phyloP scores from a whole-genome alignment of 1,140 invertebrate genomes.

The Helicorthomorpha holstii region DNA sequence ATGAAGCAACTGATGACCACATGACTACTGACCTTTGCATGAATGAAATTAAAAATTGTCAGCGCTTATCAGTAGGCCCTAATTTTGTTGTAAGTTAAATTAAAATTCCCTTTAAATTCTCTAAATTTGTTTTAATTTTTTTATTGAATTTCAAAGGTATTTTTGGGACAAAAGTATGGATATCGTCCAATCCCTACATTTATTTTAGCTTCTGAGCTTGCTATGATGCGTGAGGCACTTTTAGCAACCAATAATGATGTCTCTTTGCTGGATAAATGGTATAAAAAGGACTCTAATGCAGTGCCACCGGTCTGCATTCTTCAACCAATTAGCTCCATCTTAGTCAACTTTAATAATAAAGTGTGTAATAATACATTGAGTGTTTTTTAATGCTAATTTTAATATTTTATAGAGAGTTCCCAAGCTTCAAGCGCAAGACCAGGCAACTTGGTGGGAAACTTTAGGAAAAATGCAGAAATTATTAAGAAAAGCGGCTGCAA shows the following conservation, averaged over 20 bases:
- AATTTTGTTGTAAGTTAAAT: slow-evolving; percentile 68
- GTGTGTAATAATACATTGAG: slow-evolving; percentile 28
- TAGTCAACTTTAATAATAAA: slow-evolving; percentile 97
- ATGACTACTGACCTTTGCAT: slow-evolving; percentile 97
- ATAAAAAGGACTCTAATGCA: slow-evolving; percentile 88
- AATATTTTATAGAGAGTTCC: slow-evolving; percentile 53
- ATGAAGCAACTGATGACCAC: slow-evolving; percentile 96
- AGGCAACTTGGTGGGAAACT: slow-evolving; percentile 94
- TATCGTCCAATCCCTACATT: slow-evolving; percentile 93
- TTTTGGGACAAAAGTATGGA: slow-evolving; percentile 94
- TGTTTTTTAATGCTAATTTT: background rate
- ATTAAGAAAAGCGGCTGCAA: slow-evolving; percentile 73
- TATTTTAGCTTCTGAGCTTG: slow-evolving; percentile 78
- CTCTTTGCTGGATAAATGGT: slow-evolving; percentile 79
- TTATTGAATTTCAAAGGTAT: slow-evolving; percentile 41
- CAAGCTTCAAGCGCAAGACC: slow-evolving; percentile 87
- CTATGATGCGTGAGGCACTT: slow-evolving; percentile 67
- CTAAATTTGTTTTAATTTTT: background rate
- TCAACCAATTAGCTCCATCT: slow-evolving; percentile 90
- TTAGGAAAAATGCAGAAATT: slow-evolving; percentile 87
- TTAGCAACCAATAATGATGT: slow-evolving; percentile 61
- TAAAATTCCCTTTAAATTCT: background rate
- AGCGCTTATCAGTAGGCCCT: slow-evolving; percentile 89
- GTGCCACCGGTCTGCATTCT: slow-evolving; percentile 77
- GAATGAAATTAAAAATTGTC: slow-evolving; percentile 94